A percentile compares a stretch with the other conserved stretches of the same genome.
phyloP scores from a whole-genome alignment of 1,140 invertebrate genomes.

The Bombus cullumanus region DNA sequence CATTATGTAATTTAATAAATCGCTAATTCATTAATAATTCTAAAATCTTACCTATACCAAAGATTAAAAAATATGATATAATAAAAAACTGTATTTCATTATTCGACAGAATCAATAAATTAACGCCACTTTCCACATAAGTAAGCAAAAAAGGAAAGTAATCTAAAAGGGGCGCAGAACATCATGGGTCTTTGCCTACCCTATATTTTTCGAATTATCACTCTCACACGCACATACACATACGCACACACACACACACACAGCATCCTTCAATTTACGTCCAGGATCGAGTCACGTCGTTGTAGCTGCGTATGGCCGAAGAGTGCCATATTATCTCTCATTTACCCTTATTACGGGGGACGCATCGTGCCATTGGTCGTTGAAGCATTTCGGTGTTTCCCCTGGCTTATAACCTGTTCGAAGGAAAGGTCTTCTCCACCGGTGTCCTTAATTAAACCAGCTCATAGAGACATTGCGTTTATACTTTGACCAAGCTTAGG shows the following conservation, averaged over 20 bases:
- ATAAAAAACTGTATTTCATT: background rate
- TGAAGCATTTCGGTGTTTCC: constrained; percentile 52
- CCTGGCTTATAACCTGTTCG: constrained; percentile 66
- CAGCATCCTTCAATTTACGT: constrained; percentile 40
- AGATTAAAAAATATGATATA: background rate
- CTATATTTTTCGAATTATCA: constrained; percentile 31
- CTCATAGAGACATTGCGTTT: constrained; percentile 27
- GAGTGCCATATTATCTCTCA: constrained; percentile 56
- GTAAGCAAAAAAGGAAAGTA: background rate
- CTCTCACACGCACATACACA: too few relatives aligned
- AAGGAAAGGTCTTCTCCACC: constrained; percentile 45
- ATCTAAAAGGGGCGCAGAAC: background rate
- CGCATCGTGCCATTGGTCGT: constrained; percentile 39
- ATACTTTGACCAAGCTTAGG: constrained; percentile 21
- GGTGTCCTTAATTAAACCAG: constrained; percentile 68
- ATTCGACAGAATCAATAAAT: background rate
- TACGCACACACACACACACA: too few relatives aligned
- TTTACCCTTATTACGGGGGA: constrained; percentile 61
- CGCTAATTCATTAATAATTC: too few relatives aligned
- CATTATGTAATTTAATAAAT: too few relatives aligned
- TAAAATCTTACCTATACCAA: too few relatives aligned
- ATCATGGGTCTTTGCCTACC: background rate
- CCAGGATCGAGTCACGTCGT: background rate
- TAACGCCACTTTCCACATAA: background rate
- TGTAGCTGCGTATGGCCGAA: constrained; percentile 32